Percentiles rank a stretch among this genome's conserved stretches.
Evolutionary conservation across 2,113 vertebrate genomes (phyloP).

Genomic region (Siniperca chuatsi): DNA sequence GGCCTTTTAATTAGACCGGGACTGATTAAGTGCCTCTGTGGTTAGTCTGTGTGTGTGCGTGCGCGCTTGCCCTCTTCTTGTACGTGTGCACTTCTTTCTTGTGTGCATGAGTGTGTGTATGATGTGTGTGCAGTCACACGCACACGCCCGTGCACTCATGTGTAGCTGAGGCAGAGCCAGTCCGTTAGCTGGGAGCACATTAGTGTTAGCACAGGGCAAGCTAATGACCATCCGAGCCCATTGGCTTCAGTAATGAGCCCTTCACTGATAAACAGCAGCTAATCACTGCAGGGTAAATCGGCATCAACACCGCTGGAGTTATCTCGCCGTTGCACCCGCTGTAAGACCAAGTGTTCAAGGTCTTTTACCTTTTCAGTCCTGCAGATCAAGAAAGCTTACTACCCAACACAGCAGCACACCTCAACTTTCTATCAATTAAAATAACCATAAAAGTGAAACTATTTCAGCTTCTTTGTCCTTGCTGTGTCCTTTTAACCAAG

Average conservation of each 20-base stretch:
- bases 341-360: slow-evolving; percentile 52
- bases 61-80: slow-evolving; percentile 8
- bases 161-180: slow-evolving; percentile 39
- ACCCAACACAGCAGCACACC: slow-evolving; percentile 12
- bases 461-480: slow-evolving; percentile 21
- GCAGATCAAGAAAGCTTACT: slow-evolving; percentile 27
- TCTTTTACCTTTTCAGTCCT: slow-evolving; percentile 50
- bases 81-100: slow-evolving; percentile 21
- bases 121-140: neutral
- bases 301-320: slow-evolving; percentile 63
- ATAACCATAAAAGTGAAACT: slow-evolving; percentile 2
- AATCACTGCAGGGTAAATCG: slow-evolving; percentile 72
- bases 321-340: slow-evolving; percentile 67
- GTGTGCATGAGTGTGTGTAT: neutral
- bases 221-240: slow-evolving; percentile 76
- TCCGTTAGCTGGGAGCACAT: slow-evolving; percentile 70
- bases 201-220: slow-evolving; percentile 65
- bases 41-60: slow-evolving; percentile 14
- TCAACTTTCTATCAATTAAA: slow-evolving; percentile 22
- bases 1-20: slow-evolving; percentile 81
- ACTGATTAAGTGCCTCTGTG: slow-evolving; percentile 81
- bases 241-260: slow-evolving; percentile 78
- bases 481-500: slow-evolving; percentile 25
- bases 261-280: slow-evolving; percentile 79
- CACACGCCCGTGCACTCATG: neutral